Percentiles rank a stretch among this genome's conserved stretches.
Conservation (phyloP, 2,113 vertebrate species). For the Psettodes erumei region DNA sequence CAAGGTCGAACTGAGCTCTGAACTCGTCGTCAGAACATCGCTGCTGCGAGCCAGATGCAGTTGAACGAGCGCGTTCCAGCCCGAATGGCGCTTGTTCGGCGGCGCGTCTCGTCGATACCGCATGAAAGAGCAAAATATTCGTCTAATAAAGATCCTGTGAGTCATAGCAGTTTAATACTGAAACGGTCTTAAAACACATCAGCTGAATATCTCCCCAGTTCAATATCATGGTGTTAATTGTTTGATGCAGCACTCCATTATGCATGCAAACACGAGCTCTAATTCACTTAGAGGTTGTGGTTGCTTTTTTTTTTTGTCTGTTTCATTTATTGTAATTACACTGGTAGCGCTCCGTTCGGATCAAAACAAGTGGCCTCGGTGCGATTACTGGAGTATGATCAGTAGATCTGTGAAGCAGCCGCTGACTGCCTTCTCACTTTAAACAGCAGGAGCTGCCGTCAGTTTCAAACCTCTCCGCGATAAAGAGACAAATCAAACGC, state of each 20-base stretch:
- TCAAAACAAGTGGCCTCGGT: slow-evolving; percentile 55
- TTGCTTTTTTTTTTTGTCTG: slow-evolving; percentile 29
- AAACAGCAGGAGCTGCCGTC: slow-evolving; percentile 44
- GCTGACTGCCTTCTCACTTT: slow-evolving; percentile 16
- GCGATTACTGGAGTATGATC: slow-evolving; percentile 61
- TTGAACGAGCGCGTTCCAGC: background rate
- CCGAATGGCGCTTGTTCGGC: background rate
- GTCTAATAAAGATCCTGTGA: slow-evolving; percentile 23
- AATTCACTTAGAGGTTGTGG: slow-evolving; percentile 52
- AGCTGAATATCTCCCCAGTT: slow-evolving; percentile 55
- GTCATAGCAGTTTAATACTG: slow-evolving; percentile 28
- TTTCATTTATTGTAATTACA: slow-evolving; percentile 67
- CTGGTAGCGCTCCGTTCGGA: slow-evolving; percentile 57
- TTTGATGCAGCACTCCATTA: slow-evolving; percentile 61
- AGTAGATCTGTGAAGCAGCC: slow-evolving; percentile 30
- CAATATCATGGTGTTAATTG: slow-evolving; percentile 56
- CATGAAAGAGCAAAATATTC: background rate
- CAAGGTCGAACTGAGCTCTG: background rate
- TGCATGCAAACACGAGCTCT: slow-evolving; percentile 59
- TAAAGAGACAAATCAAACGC: slow-evolving; percentile 11
- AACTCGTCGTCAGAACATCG: background rate
- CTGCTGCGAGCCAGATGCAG: background rate
- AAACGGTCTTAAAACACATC: slow-evolving; percentile 35
- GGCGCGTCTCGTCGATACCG: background rate
- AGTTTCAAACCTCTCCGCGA: slow-evolving; percentile 46